These are phyloP conservation scores for Galemys pyrenaicus DNA, from an alignment of 2,113 vertebrate species.

Conservation along the genomic window DNA sequence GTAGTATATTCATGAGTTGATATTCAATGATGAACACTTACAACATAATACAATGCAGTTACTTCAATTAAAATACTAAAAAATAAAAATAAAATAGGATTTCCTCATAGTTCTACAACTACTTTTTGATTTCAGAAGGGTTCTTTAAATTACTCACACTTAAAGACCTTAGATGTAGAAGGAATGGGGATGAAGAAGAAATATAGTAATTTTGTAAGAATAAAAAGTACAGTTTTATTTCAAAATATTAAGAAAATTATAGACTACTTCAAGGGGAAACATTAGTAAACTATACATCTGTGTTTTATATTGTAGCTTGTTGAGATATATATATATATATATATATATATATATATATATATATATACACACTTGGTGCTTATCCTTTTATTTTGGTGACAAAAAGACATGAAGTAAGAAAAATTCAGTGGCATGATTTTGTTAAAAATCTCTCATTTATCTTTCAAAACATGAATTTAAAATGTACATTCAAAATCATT, in stretches of 20 bases:
- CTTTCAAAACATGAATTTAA: slow-evolving; percentile 47
- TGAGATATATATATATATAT: no score
- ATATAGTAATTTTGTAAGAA: not conserved
- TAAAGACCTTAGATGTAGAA: not conserved
- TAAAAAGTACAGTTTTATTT: not conserved
- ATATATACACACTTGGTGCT: no score
- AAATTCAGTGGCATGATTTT: not conserved
- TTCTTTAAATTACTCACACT: not conserved
- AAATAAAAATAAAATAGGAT: not conserved
- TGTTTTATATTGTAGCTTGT: not conserved
- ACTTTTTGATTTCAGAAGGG: not conserved
- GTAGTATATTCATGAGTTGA: no score
- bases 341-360: no score
- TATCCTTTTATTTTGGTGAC: not conserved
- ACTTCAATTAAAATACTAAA: no score
- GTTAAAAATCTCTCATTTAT: not conserved
- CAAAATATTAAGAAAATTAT: not conserved
- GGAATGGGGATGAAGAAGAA: not conserved
- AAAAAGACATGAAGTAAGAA: not conserved
- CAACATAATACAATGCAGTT: no score
- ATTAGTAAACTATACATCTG: not conserved
- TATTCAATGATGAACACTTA: no score
- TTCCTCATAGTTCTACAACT: not conserved
- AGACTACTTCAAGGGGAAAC: not conserved
- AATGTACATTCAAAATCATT: slow-evolving; percentile 48